These are phyloP conservation scores for Crocodylus rhombifer DNA, from an alignment of 2,797 vertebrate genomes.

Conservation along the genomic window DNA sequence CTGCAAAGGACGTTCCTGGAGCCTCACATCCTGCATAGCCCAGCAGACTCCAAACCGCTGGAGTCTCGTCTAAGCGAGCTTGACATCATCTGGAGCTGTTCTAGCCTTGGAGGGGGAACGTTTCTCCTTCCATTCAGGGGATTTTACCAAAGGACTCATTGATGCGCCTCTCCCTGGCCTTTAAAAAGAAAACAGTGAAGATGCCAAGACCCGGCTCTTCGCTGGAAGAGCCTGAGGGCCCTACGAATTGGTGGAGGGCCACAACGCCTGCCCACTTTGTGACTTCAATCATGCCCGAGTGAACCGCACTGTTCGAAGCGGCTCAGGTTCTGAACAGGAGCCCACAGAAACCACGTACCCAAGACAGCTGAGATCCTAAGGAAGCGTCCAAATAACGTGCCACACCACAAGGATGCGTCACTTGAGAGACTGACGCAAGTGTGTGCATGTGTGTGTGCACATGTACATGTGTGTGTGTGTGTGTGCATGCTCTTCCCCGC, in stretches of 20 bases:
- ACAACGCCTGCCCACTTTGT: not conserved
- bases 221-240: too few relatives aligned
- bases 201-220: not conserved
- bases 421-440: not conserved
- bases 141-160: accelerated
- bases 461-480: too few relatives aligned
- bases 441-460: too few relatives aligned
- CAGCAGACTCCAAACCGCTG: not conserved
- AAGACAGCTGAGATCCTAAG: not conserved
- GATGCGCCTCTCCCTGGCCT: not conserved
- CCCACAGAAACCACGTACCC: not conserved
- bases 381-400: not conserved
- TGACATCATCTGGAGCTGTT: accelerated
- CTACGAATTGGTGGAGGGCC: not conserved
- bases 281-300: not conserved
- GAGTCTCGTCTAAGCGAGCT: not conserved
- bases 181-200: not conserved
- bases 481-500: too few relatives aligned
- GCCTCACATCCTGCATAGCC: not conserved
- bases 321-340: not conserved
- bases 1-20: not conserved
- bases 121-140: not conserved
- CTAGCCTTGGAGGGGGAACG: not conserved
- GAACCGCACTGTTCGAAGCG: not conserved
- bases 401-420: not conserved